phyloP scores from a whole-genome alignment of 2,797 vertebrate species.

The Brotogeris chrysoptera region DNA sequence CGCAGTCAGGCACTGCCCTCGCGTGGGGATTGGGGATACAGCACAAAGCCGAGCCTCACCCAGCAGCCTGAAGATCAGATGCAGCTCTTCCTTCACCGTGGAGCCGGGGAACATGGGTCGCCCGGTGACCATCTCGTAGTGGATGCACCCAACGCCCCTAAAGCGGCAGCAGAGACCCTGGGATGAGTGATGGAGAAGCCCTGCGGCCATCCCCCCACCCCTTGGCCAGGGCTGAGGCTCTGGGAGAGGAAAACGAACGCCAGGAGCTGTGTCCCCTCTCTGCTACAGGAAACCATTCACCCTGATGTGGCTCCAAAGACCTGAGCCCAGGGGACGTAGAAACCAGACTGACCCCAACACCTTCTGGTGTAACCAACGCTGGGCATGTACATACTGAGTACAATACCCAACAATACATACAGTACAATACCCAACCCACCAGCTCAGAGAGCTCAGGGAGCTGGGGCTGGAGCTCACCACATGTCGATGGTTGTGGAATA shows the following conservation, averaged over 20 bases:
- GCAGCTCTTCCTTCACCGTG: slow-evolving; percentile 93
- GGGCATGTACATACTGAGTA: fast-evolving
- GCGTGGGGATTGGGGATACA: background rate
- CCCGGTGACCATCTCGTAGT: slow-evolving; percentile 94
- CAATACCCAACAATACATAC: too few relatives aligned
- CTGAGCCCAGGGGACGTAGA: fast-evolving
- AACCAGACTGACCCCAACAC: background rate
- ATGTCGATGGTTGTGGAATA: slow-evolving; percentile 96
- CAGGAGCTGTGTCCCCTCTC: background rate
- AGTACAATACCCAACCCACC: fast-evolving
- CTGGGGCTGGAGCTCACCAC: slow-evolving; percentile 80
- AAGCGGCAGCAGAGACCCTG: background rate
- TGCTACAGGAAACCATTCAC: background rate
- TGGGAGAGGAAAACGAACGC: background rate
- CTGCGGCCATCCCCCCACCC: background rate
- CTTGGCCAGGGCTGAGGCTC: background rate
- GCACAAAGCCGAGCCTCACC: slow-evolving; percentile 78
- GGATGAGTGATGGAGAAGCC: background rate
- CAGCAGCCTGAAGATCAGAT: slow-evolving; percentile 90
- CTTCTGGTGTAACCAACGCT: fast-evolving
- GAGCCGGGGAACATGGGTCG: slow-evolving; percentile 95
- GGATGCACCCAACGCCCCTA: slow-evolving; percentile 95
- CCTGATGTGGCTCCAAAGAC: background rate
- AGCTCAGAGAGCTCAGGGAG: fast-evolving
- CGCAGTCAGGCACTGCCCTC: slow-evolving; percentile 33